Evolutionary conservation across 2,797 vertebrate genomes (phyloP).

Genomic region (Myotis findleyi): DNA sequence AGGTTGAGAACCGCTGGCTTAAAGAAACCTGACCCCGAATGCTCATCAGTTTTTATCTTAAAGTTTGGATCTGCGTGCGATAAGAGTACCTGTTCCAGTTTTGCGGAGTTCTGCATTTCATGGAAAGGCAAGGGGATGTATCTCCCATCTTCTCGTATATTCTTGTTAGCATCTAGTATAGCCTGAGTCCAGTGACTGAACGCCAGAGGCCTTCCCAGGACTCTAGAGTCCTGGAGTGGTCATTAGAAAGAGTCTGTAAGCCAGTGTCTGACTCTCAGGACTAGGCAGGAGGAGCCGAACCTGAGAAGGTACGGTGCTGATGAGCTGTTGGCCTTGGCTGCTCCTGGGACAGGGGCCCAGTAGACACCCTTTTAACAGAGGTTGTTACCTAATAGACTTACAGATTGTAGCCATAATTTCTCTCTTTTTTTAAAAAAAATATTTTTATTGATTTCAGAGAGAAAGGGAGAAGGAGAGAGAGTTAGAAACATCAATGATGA

Average conservation of each 20-base stretch:
- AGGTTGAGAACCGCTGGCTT: background rate
- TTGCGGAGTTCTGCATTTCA: background rate
- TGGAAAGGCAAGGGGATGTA: background rate
- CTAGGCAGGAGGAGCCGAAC: too few species aligned
- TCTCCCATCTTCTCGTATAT: background rate
- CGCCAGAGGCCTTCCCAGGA: background rate
- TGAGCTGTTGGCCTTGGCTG: background rate
- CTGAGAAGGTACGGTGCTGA: fast-evolving
- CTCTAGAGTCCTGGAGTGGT: background rate
- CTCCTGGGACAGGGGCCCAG: background rate
- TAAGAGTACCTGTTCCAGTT: background rate
- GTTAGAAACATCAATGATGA: too few species aligned
- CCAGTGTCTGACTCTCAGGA: background rate
- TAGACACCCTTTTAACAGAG: background rate
- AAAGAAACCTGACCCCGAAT: background rate
- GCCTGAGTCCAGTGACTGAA: background rate
- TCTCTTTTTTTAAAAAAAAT: background rate
- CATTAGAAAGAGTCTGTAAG: background rate
- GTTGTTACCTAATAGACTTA: background rate
- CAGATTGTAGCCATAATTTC: background rate
- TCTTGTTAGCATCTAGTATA: background rate
- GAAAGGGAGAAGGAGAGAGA: too few species aligned
- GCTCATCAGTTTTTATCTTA: background rate
- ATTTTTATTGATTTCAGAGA: too few species aligned
- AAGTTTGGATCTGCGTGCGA: background rate